Evolutionary conservation across 2,797 vertebrate species (phyloP), one percentile per base, ranked within the genome.

Genomic region (Nyctibius grandis): DNA sequence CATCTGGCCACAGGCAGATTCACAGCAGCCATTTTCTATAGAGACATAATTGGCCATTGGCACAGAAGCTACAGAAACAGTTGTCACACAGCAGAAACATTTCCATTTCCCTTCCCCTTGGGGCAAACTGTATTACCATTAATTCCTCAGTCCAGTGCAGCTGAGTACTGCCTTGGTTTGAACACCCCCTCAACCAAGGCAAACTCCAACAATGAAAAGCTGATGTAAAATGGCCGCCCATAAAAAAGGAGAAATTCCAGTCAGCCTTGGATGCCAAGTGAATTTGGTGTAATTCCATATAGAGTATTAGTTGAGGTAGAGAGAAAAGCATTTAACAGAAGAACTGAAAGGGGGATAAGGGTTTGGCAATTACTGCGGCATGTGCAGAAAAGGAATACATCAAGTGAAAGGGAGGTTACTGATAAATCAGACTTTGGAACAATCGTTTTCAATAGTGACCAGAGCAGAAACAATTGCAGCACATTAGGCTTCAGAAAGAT

Each of bases 21-120:
- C 74, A 83, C 84, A 91, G 81, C 76, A 91, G 88, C 84, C 88
- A 77, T 93, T 95, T 92, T 93, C 92, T 91, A 34, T 38, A 36
- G 56, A 94, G 51, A 56, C 51, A 59, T 92, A 97, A 96, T 95
- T 90, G 91, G 78, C 91, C 88, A 89, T 31, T 97, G 96, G 95
- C 91, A 89, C 92, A 95, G 95, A 95, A 95, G 92, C 1, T 67
- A 80, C 82, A 95, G 69, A 79, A 87, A 76, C 56, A 51, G 86
- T 79, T 93, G 92, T 94, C 86, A 63, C 65, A 54, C 44, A 74
- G 84, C 77, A 94, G 75, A 91, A 91, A 59, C 64, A 57, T 89
- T 94, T 77, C 85, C 85, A 93, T 94, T 78, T 91, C 76, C 54
- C 65, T 60, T 83, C 85, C 85, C 92, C 91, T 74, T 56, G 48